Base-by-base conservation (phyloP, 2,888 invertebrate genomes). In the Yponomeuta cagnagella region DNA sequence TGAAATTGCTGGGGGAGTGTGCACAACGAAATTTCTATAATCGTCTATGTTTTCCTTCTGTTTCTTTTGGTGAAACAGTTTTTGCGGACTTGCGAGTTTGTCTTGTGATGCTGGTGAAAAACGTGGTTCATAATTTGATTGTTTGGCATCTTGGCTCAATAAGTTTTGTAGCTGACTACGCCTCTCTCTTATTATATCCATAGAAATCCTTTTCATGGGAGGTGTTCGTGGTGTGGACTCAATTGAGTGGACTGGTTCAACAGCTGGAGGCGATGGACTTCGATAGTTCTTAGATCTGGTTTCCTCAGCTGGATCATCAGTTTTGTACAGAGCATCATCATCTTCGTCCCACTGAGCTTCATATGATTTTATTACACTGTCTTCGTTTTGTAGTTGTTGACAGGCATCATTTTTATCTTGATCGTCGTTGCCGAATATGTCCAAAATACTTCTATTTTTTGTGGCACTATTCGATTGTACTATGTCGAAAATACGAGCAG, bases 341-440 rank as follows among this genome's bases (percentile, higher is more conserved):
- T 92, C 92, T 71, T 88, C 90, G 77, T 92, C 87, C 92, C 92
- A 90, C 71, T 85, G 80, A 70, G 80, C 80, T 75, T 89, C 88
- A 76, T 85, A 86, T 63, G 73, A 77, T 82, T 82, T 87, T 63
- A 76, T 78, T 31, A 78, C 75, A 76, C 73, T 79, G 48, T 83
- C 81, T 79, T 78, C 82, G n/a, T 82, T 83, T 69, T 69, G 48
- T 30, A 23, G 9, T 64, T 69, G 65, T 33, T 87, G 80, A 52
- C 79, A 72, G 58, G 74, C 75, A 52, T 77, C 77, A 58, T 73
- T 73, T 70, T 76, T 74, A 37, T 79, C 80, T n/a, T 70, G 63
- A n/a, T 37, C 58, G 71, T 75, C 77, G 75, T 31, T 58, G 8
- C 82, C 80, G 78, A 92, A 92, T 73, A 92, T 91, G 74, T 92